These are phyloP conservation scores for Prionailurus bengalensis DNA, from an alignment of 2,113 vertebrate genomes.

Conservation along the genomic window DNA sequence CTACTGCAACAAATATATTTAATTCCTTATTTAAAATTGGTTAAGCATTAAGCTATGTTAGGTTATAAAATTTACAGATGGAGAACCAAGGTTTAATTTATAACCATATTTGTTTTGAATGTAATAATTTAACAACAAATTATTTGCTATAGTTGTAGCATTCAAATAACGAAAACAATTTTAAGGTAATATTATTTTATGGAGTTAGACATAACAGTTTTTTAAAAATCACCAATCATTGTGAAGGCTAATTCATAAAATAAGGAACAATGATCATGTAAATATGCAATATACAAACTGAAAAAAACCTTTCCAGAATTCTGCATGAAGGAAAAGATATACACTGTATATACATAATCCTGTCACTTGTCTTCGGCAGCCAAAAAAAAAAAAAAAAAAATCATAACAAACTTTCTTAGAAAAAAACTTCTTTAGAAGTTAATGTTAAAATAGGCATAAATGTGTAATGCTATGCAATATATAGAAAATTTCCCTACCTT, in stretches of 20 bases:
- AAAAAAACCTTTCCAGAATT: background rate
- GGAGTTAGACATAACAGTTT: conserved; percentile 42
- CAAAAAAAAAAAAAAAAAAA: background rate
- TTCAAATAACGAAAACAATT: conserved; percentile 42
- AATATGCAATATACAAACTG: conserved; percentile 8
- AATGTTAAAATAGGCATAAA: conserved; percentile 77
- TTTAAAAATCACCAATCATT: conserved; percentile 26
- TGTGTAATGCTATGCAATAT: conserved; percentile 82
- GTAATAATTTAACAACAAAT: conserved; percentile 59
- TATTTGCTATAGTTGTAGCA: background rate
- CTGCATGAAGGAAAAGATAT: conserved; percentile 75
- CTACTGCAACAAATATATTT: conserved; percentile 73
- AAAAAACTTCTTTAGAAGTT: conserved; percentile 74
- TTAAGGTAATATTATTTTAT: conserved; percentile 60
- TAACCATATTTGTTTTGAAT: conserved; percentile 31
- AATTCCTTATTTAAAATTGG: conserved; percentile 78
- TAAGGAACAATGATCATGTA: conserved; percentile 26
- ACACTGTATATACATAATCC: conserved; percentile 67
- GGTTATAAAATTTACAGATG: conserved; percentile 54
- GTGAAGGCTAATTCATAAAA: conserved; percentile 43
- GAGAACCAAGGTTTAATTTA: conserved; percentile 31
- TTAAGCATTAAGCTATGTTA: conserved; percentile 71
- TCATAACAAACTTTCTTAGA: conserved; percentile 62
- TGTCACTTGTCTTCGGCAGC: conserved; percentile 71
- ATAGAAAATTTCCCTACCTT: conserved; percentile 70